Evolutionary conservation across 2,113 vertebrate genomes (phyloP).

Genomic region (Tychaedon coryphoeus): DNA sequence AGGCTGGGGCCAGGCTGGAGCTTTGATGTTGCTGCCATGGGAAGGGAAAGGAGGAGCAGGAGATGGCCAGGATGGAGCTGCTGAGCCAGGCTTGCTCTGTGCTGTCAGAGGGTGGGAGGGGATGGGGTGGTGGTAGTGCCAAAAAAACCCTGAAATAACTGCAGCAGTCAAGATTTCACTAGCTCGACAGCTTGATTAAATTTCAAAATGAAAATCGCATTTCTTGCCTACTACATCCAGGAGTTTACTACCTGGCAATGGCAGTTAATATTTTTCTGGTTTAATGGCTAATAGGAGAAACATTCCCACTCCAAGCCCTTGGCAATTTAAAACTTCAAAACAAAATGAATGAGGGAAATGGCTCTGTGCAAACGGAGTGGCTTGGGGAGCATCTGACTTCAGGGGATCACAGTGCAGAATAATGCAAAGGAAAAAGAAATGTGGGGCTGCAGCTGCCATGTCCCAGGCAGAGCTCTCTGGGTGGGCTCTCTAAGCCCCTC

Average conservation of each 20-base stretch:
- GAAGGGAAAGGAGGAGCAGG: slow-evolving; percentile 42
- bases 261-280: background rate
- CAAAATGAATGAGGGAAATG: background rate
- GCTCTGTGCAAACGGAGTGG: rapidly evolving
- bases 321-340: background rate
- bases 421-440: background rate
- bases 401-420: background rate
- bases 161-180: background rate
- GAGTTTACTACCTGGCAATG: background rate
- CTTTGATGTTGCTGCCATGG: slow-evolving; percentile 58
- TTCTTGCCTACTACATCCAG: background rate
- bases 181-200: background rate
- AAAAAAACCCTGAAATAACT: background rate
- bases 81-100: background rate
- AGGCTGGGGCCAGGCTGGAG: slow-evolving; percentile 15
- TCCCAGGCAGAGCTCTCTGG: background rate
- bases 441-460: rapidly evolving
- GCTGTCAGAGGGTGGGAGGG: background rate
- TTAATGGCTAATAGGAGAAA: background rate
- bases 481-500: background rate
- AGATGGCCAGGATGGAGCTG: slow-evolving; percentile 14
- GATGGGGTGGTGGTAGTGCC: background rate
- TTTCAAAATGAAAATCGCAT: background rate
- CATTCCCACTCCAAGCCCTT: background rate
- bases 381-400: background rate